These are phyloP conservation scores for Labroides dimidiatus DNA, from an alignment of 2,797 vertebrate genomes.

Conservation along the genomic window DNA sequence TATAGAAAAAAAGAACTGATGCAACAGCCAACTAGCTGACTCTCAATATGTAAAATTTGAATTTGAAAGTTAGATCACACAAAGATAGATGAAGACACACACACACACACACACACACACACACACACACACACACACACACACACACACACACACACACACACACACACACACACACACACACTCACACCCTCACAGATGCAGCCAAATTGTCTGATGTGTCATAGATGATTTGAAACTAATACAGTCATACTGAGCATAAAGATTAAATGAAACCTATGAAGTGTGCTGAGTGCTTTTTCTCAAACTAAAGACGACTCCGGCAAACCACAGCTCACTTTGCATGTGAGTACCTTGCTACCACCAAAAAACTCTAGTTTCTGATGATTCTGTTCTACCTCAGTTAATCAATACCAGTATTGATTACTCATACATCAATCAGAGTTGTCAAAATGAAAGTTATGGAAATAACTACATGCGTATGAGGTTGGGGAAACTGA, in stretches of 20 bases:
- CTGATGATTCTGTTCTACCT: background rate
- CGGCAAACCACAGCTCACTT: background rate
- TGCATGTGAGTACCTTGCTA: too few relatives aligned
- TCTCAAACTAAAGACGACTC: slow-evolving; percentile 27
- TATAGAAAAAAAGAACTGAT: background rate
- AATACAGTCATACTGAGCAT: slow-evolving; percentile 46
- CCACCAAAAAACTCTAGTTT: background rate
- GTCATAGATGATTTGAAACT: slow-evolving; percentile 54
- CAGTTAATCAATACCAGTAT: background rate
- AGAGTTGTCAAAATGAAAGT: too few relatives aligned
- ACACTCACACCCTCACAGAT: too few relatives aligned
- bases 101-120: too few relatives aligned
- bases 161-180: too few relatives aligned
- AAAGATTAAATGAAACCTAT: slow-evolving; percentile 68
- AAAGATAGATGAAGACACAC: too few relatives aligned
- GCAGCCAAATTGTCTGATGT: too few relatives aligned
- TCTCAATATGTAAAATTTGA: slow-evolving; percentile 28
- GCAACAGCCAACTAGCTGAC: background rate
- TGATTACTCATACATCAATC: background rate
- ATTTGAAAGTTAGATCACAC: slow-evolving; percentile 5
- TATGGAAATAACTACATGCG: too few relatives aligned
- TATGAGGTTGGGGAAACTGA: too few relatives aligned
- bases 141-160: too few relatives aligned
- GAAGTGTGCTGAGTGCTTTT: slow-evolving; percentile 1
- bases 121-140: too few relatives aligned